A percentile compares a stretch with the other conserved stretches of the same genome.
Evolutionary conservation across 35 echinoderm and acorn worm species (phyloP).

Genomic region (Eucidaris tribuloides): DNA sequence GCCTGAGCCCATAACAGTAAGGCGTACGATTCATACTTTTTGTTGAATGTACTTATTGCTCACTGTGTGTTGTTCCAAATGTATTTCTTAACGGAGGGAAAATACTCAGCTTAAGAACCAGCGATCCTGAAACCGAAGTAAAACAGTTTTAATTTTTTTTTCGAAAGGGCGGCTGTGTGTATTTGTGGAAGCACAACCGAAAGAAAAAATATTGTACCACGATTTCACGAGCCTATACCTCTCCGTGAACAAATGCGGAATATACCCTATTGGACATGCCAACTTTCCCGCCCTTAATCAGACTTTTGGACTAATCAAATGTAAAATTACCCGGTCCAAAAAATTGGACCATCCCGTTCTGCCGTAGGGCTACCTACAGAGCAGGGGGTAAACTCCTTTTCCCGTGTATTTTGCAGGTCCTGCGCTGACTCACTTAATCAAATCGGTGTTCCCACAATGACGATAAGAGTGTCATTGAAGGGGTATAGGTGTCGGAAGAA

Average conservation of each 20-base stretch:
- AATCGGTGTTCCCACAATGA: neutral
- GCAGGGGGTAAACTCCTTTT: neutral
- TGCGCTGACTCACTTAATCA: slow-evolving; percentile 23
- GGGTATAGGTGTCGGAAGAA: slow-evolving; percentile 50
- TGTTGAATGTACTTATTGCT: slow-evolving; percentile 3
- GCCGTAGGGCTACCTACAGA: neutral
- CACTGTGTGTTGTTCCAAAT: neutral
- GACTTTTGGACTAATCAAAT: slow-evolving; percentile 26
- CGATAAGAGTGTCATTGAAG: neutral
- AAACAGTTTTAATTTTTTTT: slow-evolving; percentile 46
- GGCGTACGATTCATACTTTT: slow-evolving; percentile 51
- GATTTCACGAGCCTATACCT: slow-evolving; percentile 29
- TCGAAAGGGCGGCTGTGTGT: neutral
- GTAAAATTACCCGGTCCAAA: slow-evolving; percentile 2
- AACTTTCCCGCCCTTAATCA: neutral
- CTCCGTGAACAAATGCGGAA: slow-evolving; percentile 26
- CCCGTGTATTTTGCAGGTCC: neutral
- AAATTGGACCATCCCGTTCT: neutral
- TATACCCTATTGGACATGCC: slow-evolving; percentile 1
- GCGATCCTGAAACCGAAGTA: neutral
- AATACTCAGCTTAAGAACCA: slow-evolving; percentile 17
- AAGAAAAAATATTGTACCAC: slow-evolving; percentile 9
- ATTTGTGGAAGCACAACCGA: neutral
- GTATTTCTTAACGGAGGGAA: slow-evolving; percentile 35
- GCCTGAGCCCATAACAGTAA: slow-evolving; percentile 47